A percentile compares a stretch with the other conserved stretches of the same genome.
phyloP scores from a whole-genome alignment of 2,888 invertebrate species.

The Dyspetes luteomarginatus region DNA sequence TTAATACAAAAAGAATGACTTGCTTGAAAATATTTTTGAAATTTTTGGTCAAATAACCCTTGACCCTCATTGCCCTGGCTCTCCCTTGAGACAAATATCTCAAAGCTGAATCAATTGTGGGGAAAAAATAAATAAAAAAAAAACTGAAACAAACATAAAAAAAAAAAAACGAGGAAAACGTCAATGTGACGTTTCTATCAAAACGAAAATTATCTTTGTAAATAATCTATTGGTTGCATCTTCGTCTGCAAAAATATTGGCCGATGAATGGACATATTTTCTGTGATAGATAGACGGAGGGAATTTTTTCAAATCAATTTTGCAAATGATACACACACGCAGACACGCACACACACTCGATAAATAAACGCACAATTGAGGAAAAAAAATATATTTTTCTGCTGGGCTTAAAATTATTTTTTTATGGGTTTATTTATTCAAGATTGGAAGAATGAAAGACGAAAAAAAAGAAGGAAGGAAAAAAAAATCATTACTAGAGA shows the following conservation, averaged over 20 bases:
- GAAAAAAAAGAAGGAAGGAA: background rate
- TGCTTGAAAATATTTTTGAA: background rate
- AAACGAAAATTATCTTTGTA: conserved; percentile 54
- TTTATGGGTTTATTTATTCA: conserved; percentile 27
- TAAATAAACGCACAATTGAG: conserved; percentile 6
- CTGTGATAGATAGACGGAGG: conserved; percentile 78
- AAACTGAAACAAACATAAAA: conserved; percentile 13
- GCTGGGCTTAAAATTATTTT: no score
- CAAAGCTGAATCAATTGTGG: conserved; percentile 39
- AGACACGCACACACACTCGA: background rate
- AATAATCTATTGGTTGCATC: conserved; percentile 56
- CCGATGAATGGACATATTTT: conserved; percentile 70
- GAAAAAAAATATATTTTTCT: conserved; percentile 47
- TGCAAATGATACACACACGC: conserved; percentile 17
- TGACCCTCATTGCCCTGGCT: conserved; percentile 2
- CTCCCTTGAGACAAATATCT: conserved; percentile 36
- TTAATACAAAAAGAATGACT: no score
- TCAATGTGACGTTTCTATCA: conserved; percentile 42
- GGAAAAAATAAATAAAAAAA: background rate
- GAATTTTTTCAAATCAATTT: conserved; percentile 65
- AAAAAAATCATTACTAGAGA: conserved; percentile 20
- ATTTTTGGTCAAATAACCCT: background rate
- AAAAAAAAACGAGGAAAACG: conserved; percentile 25
- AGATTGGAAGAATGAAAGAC: conserved; percentile 25
- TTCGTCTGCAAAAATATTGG: conserved; percentile 54